Conservation (phyloP, 2,888 invertebrate species). For the Bellardia bayeri region DNA sequence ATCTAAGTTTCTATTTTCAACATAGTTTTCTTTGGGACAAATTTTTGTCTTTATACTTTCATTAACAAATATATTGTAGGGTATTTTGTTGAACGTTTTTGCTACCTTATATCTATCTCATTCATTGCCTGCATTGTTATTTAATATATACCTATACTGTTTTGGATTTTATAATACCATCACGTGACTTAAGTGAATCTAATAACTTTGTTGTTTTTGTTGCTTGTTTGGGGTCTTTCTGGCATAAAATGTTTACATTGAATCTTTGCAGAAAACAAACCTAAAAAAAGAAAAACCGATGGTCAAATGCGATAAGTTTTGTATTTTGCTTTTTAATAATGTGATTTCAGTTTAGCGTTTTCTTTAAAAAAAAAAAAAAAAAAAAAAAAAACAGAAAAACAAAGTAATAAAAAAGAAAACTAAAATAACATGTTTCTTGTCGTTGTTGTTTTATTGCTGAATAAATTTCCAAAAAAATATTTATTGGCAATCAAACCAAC, state of each 20-base stretch:
- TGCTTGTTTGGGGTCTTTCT: neutral
- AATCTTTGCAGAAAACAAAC: slow-evolving; percentile 7
- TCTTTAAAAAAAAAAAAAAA: neutral
- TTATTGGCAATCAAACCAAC: slow-evolving; percentile 13
- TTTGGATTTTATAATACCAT: neutral
- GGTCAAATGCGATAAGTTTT: slow-evolving; percentile 37
- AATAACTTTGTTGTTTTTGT: neutral
- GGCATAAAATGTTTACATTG: neutral
- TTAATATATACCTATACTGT: neutral
- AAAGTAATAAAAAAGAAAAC: slow-evolving; percentile 17
- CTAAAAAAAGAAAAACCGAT: slow-evolving; percentile 22
- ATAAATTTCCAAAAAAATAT: slow-evolving; percentile 17
- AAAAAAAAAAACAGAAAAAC: neutral
- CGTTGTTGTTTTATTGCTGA: slow-evolving; percentile 62
- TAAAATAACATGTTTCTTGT: slow-evolving; percentile 58
- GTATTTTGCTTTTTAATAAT: no score
- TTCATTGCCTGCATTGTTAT: neutral
- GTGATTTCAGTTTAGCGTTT: neutral
- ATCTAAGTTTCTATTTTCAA: no score
- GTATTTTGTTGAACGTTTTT: no score
- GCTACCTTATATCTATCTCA: neutral
- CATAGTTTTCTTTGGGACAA: no score
- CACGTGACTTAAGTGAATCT: slow-evolving; percentile 35
- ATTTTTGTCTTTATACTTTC: no score
- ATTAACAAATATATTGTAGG: no score